phyloP scores from a whole-genome alignment of 2,797 vertebrate genomes.

The Phoebastria nigripes region DNA sequence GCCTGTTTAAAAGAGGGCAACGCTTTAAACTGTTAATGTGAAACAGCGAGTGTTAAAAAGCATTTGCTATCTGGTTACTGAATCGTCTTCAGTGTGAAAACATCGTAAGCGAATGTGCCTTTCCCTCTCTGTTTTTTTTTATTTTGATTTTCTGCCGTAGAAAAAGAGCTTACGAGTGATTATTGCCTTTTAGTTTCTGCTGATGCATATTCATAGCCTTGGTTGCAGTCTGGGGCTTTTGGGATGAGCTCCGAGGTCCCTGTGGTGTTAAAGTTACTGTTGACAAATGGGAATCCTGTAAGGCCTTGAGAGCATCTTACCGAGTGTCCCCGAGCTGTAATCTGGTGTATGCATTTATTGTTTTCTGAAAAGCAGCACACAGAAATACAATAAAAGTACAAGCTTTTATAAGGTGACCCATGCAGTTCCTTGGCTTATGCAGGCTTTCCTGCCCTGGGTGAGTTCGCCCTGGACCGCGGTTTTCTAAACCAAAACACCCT shows the following conservation, averaged over 20 bases:
- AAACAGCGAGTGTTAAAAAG: neutral
- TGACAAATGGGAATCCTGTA: neutral
- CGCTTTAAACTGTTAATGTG: neutral
- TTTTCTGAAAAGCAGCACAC: neutral
- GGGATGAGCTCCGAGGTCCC: neutral
- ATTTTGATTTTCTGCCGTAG: neutral
- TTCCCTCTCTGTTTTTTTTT: neutral
- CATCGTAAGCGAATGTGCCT: neutral
- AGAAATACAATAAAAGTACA: neutral
- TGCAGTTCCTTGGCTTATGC: neutral
- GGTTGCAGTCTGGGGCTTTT: neutral
- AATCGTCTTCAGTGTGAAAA: neutral
- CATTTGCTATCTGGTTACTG: neutral
- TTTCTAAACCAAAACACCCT: neutral
- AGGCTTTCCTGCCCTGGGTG: neutral
- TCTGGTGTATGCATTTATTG: neutral
- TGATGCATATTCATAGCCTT: neutral
- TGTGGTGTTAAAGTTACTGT: neutral
- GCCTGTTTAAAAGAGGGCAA: neutral
- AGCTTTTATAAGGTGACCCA: rapidly evolving
- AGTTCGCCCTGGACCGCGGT: neutral
- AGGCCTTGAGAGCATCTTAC: neutral
- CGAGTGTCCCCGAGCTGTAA: neutral
- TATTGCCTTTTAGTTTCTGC: neutral
- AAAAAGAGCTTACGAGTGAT: neutral